phyloP scores from a whole-genome alignment of 2,797 vertebrate genomes.

The Darevskia nairensis region DNA sequence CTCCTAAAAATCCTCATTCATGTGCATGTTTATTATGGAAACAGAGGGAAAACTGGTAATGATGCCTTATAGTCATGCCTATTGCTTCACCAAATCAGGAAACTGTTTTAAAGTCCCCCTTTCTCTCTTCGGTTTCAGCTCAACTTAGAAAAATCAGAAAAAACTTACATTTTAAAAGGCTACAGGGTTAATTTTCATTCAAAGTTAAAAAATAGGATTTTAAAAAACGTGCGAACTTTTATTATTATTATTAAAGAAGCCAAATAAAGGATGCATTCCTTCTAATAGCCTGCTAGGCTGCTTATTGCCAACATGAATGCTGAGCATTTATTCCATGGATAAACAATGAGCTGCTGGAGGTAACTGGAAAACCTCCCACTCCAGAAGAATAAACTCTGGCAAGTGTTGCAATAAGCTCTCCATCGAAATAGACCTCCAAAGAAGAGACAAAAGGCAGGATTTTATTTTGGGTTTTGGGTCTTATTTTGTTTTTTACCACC shows the following conservation, averaged over 20 bases:
- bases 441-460: conserved; percentile 52
- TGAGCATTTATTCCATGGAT: conserved; percentile 48
- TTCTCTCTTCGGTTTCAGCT: not conserved
- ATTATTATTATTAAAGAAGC: conserved; percentile 23
- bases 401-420: conserved; percentile 42
- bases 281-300: conserved; percentile 15
- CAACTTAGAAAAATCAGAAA: not conserved
- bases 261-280: conserved; percentile 45
- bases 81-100: not conserved
- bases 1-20: not conserved
- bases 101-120: not conserved
- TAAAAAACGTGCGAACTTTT: conserved; percentile 8
- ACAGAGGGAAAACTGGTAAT: not conserved
- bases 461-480: not conserved
- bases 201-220: conserved; percentile 46
- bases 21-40: not conserved
- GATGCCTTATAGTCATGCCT: not conserved
- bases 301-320: conserved; percentile 52
- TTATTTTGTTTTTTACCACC: conserved; percentile 29
- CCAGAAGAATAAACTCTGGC: conserved; percentile 50
- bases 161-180: conserved; percentile 22
- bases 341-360: conserved; percentile 60
- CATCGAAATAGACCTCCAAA: conserved; percentile 54
- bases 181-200: not conserved
- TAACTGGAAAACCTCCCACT: conserved; percentile 39